Percentiles rank a stretch among this genome's conserved stretches.
Conservation (phyloP, 2,888 invertebrate genomes). For the Copidosoma aretas region DNA sequence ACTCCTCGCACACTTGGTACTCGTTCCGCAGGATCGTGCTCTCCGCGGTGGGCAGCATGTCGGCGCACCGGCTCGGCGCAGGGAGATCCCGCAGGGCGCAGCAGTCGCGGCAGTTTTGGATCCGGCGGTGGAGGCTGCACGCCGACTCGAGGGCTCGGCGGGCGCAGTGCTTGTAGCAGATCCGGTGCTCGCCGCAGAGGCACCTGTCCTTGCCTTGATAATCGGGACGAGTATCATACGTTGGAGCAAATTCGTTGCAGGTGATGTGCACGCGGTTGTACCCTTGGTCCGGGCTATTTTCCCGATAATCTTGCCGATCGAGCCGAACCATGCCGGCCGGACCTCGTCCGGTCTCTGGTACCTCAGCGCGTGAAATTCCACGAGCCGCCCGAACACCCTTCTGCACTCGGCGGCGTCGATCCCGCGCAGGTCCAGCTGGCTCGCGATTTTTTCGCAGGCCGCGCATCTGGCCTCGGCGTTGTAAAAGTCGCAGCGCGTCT, state of each 20-base stretch:
- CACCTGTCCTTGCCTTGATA: not conserved
- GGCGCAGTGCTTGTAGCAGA: not conserved
- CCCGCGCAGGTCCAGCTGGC: conserved; percentile 20
- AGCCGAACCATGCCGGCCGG: conserved; percentile 22
- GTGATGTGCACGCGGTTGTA: not conserved
- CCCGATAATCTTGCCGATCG: conserved; percentile 7
- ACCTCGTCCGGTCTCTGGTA: not conserved
- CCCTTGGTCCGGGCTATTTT: not conserved
- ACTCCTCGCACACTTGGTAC: conserved; percentile 13
- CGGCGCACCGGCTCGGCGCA: not conserved
- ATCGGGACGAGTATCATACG: no score
- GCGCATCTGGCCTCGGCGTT: conserved; percentile 9
- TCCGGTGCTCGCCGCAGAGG: not conserved
- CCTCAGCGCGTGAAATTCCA: conserved; percentile 21
- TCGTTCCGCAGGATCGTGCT: not conserved
- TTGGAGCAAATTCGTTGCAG: no score
- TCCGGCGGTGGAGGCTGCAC: no score
- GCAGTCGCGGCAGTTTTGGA: not conserved
- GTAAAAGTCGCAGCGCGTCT: conserved; percentile 1
- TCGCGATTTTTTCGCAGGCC: conserved; percentile 28
- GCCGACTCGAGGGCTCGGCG: not conserved
- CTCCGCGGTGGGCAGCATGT: not conserved
- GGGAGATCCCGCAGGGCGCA: not conserved
- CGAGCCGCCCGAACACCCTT: conserved; percentile 27
- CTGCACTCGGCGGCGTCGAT: conserved; percentile 21